Evolutionary conservation across 2,113 vertebrate genomes (phyloP).

Genomic region (Amblyopsis rosae): DNA sequence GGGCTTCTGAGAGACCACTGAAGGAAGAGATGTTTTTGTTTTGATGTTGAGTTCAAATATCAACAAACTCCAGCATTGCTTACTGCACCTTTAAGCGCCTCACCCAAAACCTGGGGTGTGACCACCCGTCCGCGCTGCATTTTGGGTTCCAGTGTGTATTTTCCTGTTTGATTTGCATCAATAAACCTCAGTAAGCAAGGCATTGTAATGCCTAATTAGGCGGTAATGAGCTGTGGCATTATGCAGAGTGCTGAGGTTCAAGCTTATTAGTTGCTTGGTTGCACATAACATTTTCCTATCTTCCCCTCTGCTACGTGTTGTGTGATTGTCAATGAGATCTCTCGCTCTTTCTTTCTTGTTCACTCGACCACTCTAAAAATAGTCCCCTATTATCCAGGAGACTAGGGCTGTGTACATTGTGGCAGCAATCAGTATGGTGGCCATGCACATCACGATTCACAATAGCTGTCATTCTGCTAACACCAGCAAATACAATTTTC

Average conservation of each 20-base stretch:
- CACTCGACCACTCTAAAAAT: constrained; percentile 72
- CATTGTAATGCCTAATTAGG: constrained; percentile 82
- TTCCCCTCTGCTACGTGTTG: constrained; percentile 59
- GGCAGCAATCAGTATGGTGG: constrained; percentile 73
- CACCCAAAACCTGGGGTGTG: constrained; percentile 7
- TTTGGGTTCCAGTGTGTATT: constrained; percentile 74
- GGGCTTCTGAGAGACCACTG: too few relatives aligned
- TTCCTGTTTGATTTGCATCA: constrained; percentile 79
- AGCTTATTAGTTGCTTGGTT: constrained; percentile 85
- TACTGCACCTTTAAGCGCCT: constrained; percentile 50
- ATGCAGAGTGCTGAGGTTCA: constrained; percentile 80
- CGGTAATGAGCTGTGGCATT: constrained; percentile 81
- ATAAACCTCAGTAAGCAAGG: constrained; percentile 77
- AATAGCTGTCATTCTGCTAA: constrained; percentile 75
- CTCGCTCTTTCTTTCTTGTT: constrained; percentile 10
- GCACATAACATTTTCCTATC: constrained; percentile 79
- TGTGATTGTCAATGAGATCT: constrained; percentile 71
- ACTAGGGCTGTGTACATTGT: constrained; percentile 67
- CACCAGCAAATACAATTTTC: constrained; percentile 59
- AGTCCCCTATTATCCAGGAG: constrained; percentile 73
- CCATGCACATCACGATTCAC: constrained; percentile 71
- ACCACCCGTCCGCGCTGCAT: constrained; percentile 8
- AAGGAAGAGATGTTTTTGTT: too few relatives aligned
- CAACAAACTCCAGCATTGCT: neutral
- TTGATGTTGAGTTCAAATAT: too few relatives aligned